Percentiles rank a stretch among this genome's conserved stretches.
Conservation (phyloP, 2,113 vertebrate species). For the Hippotragus niger region DNA sequence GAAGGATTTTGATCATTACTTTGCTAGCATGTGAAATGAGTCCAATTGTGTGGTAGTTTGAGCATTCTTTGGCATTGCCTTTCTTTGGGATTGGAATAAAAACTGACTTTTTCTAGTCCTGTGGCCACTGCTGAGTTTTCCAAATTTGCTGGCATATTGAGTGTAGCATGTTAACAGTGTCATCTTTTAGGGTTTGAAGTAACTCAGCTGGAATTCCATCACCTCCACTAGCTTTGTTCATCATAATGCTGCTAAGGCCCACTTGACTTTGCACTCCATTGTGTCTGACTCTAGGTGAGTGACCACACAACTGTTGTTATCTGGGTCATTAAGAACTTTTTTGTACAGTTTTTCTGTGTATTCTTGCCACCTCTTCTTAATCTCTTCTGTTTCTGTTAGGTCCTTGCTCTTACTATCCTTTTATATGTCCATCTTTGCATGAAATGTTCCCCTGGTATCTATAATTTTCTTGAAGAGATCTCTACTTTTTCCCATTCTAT, state of each 20-base stretch:
- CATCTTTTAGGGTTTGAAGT: neutral
- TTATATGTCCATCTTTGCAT: neutral
- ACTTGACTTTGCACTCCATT: neutral
- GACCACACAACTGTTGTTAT: neutral
- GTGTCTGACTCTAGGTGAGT: neutral
- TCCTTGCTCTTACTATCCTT: neutral
- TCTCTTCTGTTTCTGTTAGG: neutral
- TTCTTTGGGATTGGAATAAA: neutral
- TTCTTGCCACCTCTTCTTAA: neutral
- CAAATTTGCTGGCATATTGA: neutral
- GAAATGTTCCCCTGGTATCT: neutral
- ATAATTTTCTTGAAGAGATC: neutral
- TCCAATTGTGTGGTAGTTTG: neutral
- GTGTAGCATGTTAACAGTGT: neutral
- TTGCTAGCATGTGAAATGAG: neutral
- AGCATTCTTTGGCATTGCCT: neutral
- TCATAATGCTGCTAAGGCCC: neutral
- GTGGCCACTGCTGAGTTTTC: neutral
- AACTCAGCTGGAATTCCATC: neutral
- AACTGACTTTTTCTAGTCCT: neutral
- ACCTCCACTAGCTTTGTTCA: neutral
- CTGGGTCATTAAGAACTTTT: neutral
- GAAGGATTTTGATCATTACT: neutral
- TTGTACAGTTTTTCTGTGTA: neutral
- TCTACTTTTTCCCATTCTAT: neutral